phyloP scores from a whole-genome alignment of 2,113 vertebrate species.

The Tychaedon coryphoeus region DNA sequence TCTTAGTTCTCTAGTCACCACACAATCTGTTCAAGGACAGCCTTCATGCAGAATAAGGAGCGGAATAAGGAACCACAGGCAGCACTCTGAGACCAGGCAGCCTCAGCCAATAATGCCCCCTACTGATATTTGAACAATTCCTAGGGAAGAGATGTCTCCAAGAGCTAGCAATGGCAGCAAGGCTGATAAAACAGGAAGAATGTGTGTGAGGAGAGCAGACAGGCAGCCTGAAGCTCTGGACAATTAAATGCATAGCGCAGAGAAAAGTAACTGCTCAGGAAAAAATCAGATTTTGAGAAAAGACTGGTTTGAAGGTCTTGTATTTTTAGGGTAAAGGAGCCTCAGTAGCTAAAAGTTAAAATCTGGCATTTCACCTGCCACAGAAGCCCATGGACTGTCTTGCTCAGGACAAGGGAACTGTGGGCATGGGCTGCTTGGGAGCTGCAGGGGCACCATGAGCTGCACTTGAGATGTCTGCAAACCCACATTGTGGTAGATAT shows the following conservation, averaged over 20 bases:
- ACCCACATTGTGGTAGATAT: rapidly evolving
- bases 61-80: not conserved
- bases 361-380: not conserved
- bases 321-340: not conserved
- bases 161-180: not conserved
- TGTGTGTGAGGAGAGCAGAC: not conserved
- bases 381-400: not conserved
- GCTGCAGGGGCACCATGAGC: not conserved
- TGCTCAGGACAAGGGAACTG: not conserved
- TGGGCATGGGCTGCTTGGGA: not conserved
- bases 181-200: not conserved
- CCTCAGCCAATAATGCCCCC: conserved; percentile 38
- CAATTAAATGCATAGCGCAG: rapidly evolving
- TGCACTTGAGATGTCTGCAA: rapidly evolving
- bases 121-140: not conserved
- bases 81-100: not conserved
- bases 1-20: not conserved
- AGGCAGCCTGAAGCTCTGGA: not conserved
- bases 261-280: not conserved
- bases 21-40: not conserved
- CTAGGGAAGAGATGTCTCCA: not conserved
- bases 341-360: not conserved
- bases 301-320: not conserved
- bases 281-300: not conserved
- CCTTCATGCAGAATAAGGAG: not conserved